A percentile compares a stretch with the other conserved stretches of the same genome.
These are phyloP conservation scores for Epizoanthus fatuus DNA, from an alignment of 92 coral and sea anemone genomes.

Conservation along the genomic window DNA sequence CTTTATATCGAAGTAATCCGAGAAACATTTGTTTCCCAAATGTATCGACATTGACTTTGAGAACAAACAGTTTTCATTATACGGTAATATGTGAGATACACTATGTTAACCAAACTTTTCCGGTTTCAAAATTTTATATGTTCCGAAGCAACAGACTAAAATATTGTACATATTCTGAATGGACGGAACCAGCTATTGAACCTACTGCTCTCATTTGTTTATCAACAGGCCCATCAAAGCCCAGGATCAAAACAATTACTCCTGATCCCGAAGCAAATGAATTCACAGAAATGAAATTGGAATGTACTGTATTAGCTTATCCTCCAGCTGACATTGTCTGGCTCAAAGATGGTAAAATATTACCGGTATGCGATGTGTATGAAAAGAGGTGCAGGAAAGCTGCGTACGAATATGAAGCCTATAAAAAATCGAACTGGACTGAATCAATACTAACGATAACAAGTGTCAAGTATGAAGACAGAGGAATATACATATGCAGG, in stretches of 20 bases:
- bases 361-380: neutral
- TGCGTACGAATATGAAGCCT: neutral
- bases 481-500: conserved; percentile 50
- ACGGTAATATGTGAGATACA: no score
- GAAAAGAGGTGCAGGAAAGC: no score
- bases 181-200: no score
- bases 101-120: no score
- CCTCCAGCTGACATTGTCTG: conserved; percentile 52
- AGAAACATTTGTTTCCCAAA: no score
- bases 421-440: neutral
- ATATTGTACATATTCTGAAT: no score
- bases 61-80: no score
- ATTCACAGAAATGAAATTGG: neutral
- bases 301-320: conserved; percentile 35
- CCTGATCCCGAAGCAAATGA: neutral
- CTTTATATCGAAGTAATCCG: no score
- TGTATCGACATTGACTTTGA: no score
- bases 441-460: conserved; percentile 10
- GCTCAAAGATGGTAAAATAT: conserved; percentile 40
- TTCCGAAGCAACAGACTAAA: no score
- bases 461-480: conserved; percentile 46
- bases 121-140: no score
- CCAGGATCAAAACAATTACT: conserved; percentile 14
- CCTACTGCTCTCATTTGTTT: no score
- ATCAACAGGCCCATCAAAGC: neutral